Base-by-base conservation (phyloP, 2,888 invertebrate species). In the Lagria hirta region DNA sequence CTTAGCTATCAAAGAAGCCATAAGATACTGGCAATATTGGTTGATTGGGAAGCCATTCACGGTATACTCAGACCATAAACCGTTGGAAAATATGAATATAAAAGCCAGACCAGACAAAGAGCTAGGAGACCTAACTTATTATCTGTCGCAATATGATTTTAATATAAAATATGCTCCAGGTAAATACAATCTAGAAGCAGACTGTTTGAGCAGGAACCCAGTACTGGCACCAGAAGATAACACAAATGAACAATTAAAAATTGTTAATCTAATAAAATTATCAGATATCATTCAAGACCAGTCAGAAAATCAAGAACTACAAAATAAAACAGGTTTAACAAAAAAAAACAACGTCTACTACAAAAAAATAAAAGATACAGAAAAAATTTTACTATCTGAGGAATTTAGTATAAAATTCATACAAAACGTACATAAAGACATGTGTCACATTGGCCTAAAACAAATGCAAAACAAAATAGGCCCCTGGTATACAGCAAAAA, bases 401-500 rank as follows among this genome's bases (percentile, higher is more conserved):
- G 10, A 24, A 7, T 24, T 24, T 7, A 24, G 24, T 24, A 24
- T 4, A 24, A 24, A 24, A 8, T 4, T 24, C 4, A 4, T 24
- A 24, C 7, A 24, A 24, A 8, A 8, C 6, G 8, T 8, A 4
- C 24, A 24, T 8, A 10, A 24, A 24, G 24, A 24, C 4, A 7
- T 24, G 5, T 24, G 24, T 8, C 24, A 24, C 10, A 24, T 24
- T 8, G 24, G 24, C 4, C 5, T 24, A 24, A 35, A 35, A 4
- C 35, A 35, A 35, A 35, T 35, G 35, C 4, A 28, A 35, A 35
- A 13, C 4, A 35, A 35, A 35, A 26, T 29, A 12, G 4, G 4
- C 3, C 35, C 6, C 7, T 10, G 7, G 4, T 35, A 35, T 26
- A 12, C 24, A 35, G 35, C 27, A 28, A 44, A 43, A 24, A 50